These are phyloP conservation scores for Yponomeuta sedellus DNA, from an alignment of 2,888 invertebrate genomes.

Conservation along the genomic window DNA sequence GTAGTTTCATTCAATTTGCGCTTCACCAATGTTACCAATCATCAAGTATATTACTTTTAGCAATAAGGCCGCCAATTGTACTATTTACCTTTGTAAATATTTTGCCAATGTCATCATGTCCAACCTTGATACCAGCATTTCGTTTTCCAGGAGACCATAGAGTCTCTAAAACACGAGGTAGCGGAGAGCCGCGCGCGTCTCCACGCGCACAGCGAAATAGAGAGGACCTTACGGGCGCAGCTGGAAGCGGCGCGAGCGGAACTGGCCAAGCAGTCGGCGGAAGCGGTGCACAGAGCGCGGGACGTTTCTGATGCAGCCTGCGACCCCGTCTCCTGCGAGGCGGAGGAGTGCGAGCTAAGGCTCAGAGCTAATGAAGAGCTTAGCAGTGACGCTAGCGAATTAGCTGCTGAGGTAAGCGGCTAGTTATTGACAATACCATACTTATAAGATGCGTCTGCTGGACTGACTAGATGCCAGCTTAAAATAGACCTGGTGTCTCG, in stretches of 20 bases:
- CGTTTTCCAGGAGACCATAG: conserved; percentile 59
- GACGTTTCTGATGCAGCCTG: conserved; percentile 53
- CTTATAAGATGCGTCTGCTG: too few species aligned
- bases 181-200: conserved; percentile 62
- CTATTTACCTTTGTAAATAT: too few species aligned
- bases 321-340: conserved; percentile 61
- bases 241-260: conserved; percentile 63
- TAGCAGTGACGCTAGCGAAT: conserved; percentile 64
- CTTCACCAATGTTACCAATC: too few species aligned
- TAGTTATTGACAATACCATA: too few species aligned
- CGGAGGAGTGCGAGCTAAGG: conserved; percentile 53
- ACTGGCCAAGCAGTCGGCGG: conserved; percentile 23
- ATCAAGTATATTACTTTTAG: too few species aligned
- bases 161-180: conserved; percentile 65
- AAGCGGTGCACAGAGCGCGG: conserved; percentile 24
- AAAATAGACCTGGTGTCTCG: too few species aligned
- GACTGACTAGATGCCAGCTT: too few species aligned
- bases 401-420: conserved; percentile 60
- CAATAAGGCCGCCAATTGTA: too few species aligned
- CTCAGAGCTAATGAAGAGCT: conserved; percentile 58
- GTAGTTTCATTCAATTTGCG: too few species aligned
- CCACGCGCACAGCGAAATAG: conserved; percentile 66
- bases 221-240: conserved; percentile 65
- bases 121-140: too few species aligned
- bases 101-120: too few species aligned